Conservation (phyloP, 2,113 vertebrate genomes). For the Cryptoleucopteryx plumbea region DNA sequence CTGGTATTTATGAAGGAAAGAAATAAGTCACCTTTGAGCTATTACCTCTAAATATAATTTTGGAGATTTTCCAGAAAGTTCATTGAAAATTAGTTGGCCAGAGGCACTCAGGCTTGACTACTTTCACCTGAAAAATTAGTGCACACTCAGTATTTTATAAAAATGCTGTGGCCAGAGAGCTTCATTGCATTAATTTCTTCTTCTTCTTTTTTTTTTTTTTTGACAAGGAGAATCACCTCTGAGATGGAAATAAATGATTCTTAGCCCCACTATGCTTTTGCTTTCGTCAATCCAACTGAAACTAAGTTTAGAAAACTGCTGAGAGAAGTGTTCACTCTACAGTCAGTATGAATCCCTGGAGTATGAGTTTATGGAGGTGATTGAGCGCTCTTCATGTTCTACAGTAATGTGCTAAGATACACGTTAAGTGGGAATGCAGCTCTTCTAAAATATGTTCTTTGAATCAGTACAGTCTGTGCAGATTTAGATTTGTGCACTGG, state of each 20-base stretch:
- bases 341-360: neutral
- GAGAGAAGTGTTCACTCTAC: neutral
- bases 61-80: neutral
- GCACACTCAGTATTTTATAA: neutral
- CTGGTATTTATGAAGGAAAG: neutral
- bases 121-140: neutral
- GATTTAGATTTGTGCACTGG: neutral
- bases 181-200: neutral
- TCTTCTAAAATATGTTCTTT: neutral
- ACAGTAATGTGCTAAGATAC: neutral
- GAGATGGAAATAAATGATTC: neutral
- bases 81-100: neutral
- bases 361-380: neutral
- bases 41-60: neutral
- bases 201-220: neutral
- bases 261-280: neutral
- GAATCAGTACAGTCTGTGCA: neutral
- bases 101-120: neutral
- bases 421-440: neutral
- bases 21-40: neutral
- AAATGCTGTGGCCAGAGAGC: neutral
- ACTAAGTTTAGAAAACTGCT: neutral
- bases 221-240: neutral
- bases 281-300: neutral
- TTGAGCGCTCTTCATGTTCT: neutral